Evolutionary conservation across 1,140 invertebrate species (phyloP).

Genomic region (Aphaenogaster floridana): DNA sequence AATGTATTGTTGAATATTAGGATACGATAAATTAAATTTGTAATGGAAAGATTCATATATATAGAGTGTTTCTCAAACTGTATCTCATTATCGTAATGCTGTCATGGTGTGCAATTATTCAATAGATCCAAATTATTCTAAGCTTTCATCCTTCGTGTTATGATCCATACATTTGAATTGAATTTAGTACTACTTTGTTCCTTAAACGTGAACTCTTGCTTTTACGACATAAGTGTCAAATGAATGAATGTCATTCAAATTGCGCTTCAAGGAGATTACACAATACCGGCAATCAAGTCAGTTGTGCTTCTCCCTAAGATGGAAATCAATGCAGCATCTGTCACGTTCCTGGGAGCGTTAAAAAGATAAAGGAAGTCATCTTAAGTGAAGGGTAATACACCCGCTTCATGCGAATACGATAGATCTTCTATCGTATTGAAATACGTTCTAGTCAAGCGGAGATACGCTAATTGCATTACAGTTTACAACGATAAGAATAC

Average conservation of each 20-base stretch:
- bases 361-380: constrained; percentile 48
- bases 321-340: constrained; percentile 30
- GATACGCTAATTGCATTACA: constrained; percentile 36
- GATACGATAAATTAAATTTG: neutral
- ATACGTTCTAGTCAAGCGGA: constrained; percentile 22
- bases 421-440: constrained; percentile 5
- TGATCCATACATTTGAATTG: constrained; percentile 31
- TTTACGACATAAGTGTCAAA: constrained; percentile 40
- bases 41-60: neutral
- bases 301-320: constrained; percentile 35
- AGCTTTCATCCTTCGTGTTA: neutral
- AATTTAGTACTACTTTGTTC: constrained; percentile 20
- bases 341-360: constrained; percentile 6
- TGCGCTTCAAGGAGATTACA: constrained; percentile 12
- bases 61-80: neutral
- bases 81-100: neutral
- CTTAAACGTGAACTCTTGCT: constrained; percentile 1
- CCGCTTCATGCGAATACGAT: neutral
- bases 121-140: neutral
- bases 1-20: neutral
- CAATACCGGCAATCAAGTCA: constrained; percentile 53
- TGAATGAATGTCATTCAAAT: constrained; percentile 49
- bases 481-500: constrained; percentile 24
- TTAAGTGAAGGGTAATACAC: constrained; percentile 43
- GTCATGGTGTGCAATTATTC: neutral